phyloP scores from a whole-genome alignment of 2,113 vertebrate species.

The Lophochroa leadbeateri region DNA sequence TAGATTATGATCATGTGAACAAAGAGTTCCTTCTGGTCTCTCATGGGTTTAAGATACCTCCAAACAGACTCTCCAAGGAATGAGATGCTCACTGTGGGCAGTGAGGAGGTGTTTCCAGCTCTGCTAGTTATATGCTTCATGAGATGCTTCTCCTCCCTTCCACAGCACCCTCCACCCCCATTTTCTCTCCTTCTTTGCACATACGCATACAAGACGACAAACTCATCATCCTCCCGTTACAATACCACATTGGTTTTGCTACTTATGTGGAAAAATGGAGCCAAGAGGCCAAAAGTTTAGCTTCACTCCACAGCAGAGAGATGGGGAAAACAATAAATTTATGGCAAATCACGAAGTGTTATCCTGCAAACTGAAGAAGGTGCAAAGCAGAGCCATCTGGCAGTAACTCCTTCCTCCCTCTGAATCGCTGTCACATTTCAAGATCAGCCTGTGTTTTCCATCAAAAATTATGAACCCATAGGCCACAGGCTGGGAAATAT shows the following conservation, averaged over 20 bases:
- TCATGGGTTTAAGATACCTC: background rate
- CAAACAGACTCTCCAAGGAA: background rate
- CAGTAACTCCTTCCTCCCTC: constrained; percentile 46
- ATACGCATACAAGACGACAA: background rate
- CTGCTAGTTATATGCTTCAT: background rate
- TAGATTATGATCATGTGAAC: background rate
- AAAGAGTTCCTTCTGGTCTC: background rate
- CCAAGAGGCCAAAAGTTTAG: constrained; percentile 2
- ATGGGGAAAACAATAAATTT: background rate
- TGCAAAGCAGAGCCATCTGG: constrained; percentile 59
- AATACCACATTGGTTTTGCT: background rate
- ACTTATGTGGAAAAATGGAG: background rate
- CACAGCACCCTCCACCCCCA: background rate
- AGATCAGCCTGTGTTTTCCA: constrained; percentile 35
- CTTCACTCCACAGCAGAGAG: background rate
- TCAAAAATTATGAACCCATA: constrained; percentile 19
- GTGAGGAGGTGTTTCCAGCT: constrained; percentile 8
- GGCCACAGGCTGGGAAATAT: constrained; percentile 5
- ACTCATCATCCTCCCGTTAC: background rate
- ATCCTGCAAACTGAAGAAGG: constrained; percentile 34
- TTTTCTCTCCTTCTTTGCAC: background rate
- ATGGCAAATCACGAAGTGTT: constrained; percentile 6
- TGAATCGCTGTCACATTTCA: background rate
- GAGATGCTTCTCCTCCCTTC: constrained; percentile 1
- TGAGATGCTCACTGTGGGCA: constrained; percentile 1